Conservation (phyloP, 1,140 invertebrate genomes). For the Mercenaria mercenaria region DNA sequence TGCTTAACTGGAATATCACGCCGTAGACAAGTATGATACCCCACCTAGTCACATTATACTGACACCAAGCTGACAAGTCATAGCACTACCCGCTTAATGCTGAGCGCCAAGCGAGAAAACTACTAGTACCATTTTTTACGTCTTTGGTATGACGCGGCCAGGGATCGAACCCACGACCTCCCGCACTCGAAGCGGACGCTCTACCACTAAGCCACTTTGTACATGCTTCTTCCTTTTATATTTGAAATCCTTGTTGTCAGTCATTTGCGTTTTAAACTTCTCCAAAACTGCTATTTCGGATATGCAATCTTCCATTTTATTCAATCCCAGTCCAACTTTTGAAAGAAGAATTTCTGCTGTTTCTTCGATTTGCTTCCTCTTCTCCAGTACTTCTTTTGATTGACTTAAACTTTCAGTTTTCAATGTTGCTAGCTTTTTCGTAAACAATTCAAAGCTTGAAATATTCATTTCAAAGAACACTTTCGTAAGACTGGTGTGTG, state of each 20-base stretch:
- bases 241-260: slow-evolving; percentile 61
- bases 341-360: slow-evolving; percentile 27
- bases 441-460: slow-evolving; percentile 19
- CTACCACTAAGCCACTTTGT: too few species aligned
- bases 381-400: slow-evolving; percentile 48
- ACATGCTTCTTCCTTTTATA: slow-evolving; percentile 1
- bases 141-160: too few species aligned
- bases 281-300: slow-evolving; percentile 21
- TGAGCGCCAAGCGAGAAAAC: too few species aligned
- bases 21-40: too few species aligned
- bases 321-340: slow-evolving; percentile 28
- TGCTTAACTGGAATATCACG: too few species aligned
- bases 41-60: too few species aligned
- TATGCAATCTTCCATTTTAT: slow-evolving; percentile 24
- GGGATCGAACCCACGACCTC: too few species aligned
- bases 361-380: slow-evolving; percentile 20
- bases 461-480: slow-evolving; percentile 44
- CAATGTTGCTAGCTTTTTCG: neutral
- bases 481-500: neutral
- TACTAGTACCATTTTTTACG: too few species aligned
- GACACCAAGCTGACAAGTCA: too few species aligned
- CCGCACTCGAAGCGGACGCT: too few species aligned
- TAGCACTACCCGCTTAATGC: too few species aligned
- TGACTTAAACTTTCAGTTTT: slow-evolving; percentile 47
- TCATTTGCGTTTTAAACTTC: slow-evolving; percentile 44